phyloP scores from a whole-genome alignment of 1,140 invertebrate genomes.

The Drosophila tristis region DNA sequence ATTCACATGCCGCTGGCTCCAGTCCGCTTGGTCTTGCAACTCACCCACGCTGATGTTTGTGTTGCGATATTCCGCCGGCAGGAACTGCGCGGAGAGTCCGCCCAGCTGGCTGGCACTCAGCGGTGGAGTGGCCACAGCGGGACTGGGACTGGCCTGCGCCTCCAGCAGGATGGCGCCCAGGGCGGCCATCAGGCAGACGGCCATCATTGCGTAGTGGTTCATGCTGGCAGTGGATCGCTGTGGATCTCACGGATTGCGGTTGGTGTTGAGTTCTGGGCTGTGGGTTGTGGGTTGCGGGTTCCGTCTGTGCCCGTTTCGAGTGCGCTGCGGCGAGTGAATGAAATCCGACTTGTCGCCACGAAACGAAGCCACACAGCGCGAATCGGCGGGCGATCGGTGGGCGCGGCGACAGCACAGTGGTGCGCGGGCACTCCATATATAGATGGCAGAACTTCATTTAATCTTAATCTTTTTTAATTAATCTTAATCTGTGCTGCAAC shows the following conservation, averaged over 20 bases:
- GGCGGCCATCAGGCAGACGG: slow-evolving; percentile 56
- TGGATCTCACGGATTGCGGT: background rate
- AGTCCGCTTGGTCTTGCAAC: slow-evolving; percentile 11
- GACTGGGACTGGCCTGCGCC: slow-evolving; percentile 49
- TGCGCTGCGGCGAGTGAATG: slow-evolving; percentile 36
- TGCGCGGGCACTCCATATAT: background rate
- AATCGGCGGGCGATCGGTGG: background rate
- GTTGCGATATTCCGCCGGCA: slow-evolving; percentile 69
- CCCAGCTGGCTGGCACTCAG: slow-evolving; percentile 53
- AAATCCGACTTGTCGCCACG: slow-evolving; percentile 9
- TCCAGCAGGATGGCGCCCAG: slow-evolving; percentile 60
- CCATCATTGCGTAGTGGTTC: slow-evolving; percentile 62
- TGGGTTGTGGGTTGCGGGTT: background rate
- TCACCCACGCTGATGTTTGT: slow-evolving; percentile 66
- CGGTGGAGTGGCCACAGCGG: background rate
- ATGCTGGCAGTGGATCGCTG: slow-evolving; percentile 21
- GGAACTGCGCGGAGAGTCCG: slow-evolving; percentile 53
- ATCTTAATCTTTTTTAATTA: too few species aligned
- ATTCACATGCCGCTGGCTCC: too few species aligned
- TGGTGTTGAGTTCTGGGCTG: background rate
- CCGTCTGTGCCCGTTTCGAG: slow-evolving; percentile 20
- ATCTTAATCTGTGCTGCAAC: too few species aligned
- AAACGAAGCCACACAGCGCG: background rate
- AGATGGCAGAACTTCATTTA: too few species aligned
- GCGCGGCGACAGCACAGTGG: slow-evolving; percentile 17